A percentile compares a stretch with the other conserved stretches of the same genome.
Evolutionary conservation across 2,888 invertebrate species (phyloP).

Genomic region (Epinotia bilunana): DNA sequence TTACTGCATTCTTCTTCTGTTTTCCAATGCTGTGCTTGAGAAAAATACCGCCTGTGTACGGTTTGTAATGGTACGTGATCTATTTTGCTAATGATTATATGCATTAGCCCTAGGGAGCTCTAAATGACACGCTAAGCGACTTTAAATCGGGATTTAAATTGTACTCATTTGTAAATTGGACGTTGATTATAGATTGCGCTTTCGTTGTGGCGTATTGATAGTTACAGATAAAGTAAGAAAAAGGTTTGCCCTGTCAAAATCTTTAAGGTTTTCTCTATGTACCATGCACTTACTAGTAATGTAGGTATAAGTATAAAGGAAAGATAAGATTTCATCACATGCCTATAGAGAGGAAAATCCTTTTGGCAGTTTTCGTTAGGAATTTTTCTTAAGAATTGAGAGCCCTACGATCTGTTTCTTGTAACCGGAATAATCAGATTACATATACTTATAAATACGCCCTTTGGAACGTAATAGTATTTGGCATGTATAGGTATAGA

Average conservation of each 20-base stretch:
- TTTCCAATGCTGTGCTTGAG: conserved; percentile 29
- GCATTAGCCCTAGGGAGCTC: conserved; percentile 38
- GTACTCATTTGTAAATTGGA: conserved; percentile 35
- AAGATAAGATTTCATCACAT: too few species aligned
- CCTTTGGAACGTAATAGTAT: background rate
- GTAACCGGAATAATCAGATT: background rate
- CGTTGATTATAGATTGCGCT: conserved; percentile 12
- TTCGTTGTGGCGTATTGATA: background rate
- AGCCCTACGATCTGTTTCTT: background rate
- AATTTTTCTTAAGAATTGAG: too few species aligned
- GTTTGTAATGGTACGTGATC: conserved; percentile 52
- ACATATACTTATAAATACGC: background rate
- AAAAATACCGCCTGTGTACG: conserved; percentile 50
- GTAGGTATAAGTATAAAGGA: too few species aligned
- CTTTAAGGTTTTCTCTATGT: too few species aligned
- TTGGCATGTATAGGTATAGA: background rate
- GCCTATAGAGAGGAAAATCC: too few species aligned
- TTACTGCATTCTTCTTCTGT: conserved; percentile 9
- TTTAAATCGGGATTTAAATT: conserved; percentile 34
- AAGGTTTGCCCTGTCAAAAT: too few species aligned
- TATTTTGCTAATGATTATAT: conserved; percentile 47
- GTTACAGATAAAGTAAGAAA: background rate
- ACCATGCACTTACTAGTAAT: too few species aligned
- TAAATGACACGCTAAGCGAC: conserved; percentile 31
- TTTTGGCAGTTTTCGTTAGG: too few species aligned